Percentiles rank a stretch among this genome's conserved stretches.
phyloP scores from a whole-genome alignment of 2,113 vertebrate species.

The Pseudonaja textilis region DNA sequence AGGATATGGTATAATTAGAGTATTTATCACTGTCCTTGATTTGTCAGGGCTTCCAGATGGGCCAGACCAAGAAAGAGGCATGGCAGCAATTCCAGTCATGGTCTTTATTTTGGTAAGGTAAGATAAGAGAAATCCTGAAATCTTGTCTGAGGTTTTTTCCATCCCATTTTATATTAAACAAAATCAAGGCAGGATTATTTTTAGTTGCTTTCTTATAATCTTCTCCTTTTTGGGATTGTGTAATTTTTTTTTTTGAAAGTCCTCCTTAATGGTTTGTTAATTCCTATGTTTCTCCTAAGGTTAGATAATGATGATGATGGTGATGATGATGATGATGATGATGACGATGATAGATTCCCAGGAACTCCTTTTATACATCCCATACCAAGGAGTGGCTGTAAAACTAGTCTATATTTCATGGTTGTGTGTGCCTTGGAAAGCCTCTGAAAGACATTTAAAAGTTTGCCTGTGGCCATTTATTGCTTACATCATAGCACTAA shows the following conservation, averaged over 20 bases:
- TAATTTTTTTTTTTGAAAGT: background rate
- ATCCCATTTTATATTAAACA: background rate
- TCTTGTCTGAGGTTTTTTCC: background rate
- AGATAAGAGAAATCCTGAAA: background rate
- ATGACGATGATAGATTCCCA: background rate
- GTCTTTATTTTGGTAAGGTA: background rate
- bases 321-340: no score
- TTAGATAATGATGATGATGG: background rate
- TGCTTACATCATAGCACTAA: background rate
- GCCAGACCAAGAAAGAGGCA: background rate
- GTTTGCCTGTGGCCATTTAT: background rate
- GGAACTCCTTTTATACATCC: background rate
- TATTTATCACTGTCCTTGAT: background rate
- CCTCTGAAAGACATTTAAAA: background rate
- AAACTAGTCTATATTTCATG: background rate
- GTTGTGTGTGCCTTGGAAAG: background rate
- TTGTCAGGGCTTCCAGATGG: background rate
- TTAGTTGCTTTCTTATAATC: background rate
- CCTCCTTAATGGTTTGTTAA: background rate
- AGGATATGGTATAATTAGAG: background rate
- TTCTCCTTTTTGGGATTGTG: background rate
- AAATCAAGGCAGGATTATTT: background rate
- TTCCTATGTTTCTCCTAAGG: background rate
- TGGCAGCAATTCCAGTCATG: background rate
- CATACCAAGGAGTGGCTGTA: background rate